A percentile compares a stretch with the other conserved stretches of the same genome.
Evolutionary conservation across 2,113 vertebrate genomes (phyloP).

Genomic region (Aythya baeri): DNA sequence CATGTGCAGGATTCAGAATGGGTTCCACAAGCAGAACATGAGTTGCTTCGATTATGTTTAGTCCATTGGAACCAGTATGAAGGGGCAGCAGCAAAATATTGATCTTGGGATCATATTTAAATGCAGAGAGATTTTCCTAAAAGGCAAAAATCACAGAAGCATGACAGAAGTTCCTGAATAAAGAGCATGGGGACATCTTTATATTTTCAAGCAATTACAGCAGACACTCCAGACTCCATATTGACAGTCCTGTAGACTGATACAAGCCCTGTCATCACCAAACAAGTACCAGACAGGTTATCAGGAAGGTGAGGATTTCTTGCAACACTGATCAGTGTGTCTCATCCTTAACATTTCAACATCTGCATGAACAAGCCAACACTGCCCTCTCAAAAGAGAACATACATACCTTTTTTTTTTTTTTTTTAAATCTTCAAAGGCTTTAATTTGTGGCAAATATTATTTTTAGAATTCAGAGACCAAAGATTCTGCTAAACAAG

Average conservation of each 20-base stretch:
- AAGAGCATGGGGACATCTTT: background rate
- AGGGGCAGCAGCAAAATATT: constrained; percentile 97
- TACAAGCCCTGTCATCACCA: background rate
- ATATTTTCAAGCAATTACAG: background rate
- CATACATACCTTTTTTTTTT: background rate
- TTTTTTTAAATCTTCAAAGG: background rate
- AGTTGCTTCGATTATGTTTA: constrained; percentile 98
- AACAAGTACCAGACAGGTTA: background rate
- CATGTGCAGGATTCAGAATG: constrained; percentile 95
- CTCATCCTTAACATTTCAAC: background rate
- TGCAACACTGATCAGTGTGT: background rate
- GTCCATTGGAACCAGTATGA: constrained; percentile 96
- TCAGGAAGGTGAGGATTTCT: background rate
- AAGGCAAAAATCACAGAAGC: constrained; percentile 60
- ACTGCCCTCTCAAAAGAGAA: background rate
- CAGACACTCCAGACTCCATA: background rate
- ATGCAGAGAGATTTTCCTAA: constrained; percentile 97
- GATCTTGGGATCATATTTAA: constrained; percentile 94
- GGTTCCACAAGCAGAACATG: constrained; percentile 96
- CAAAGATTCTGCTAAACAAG: background rate
- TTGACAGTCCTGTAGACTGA: background rate
- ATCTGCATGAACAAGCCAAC: background rate
- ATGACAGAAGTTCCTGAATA: background rate
- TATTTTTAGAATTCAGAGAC: background rate
- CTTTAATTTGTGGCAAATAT: background rate